phyloP scores from a whole-genome alignment of 2,888 invertebrate genomes.

The Luperina nickerlii region DNA sequence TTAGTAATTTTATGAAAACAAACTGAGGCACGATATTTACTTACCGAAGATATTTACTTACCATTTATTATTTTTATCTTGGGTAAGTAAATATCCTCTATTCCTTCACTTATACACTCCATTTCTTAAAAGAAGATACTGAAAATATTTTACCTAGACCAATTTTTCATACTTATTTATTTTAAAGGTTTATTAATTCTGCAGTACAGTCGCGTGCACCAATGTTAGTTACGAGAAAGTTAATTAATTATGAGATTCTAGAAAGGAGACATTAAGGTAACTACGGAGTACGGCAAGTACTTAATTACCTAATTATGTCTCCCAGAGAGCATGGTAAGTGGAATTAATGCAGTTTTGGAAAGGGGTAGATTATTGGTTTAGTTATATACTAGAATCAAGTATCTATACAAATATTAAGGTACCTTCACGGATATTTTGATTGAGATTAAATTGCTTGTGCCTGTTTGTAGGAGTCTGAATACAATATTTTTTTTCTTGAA shows the following conservation, averaged over 20 bases:
- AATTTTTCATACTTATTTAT: constrained; percentile 16
- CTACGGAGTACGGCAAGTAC: constrained; percentile 53
- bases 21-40: not conserved
- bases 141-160: not conserved
- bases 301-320: constrained; percentile 60
- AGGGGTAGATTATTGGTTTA: not conserved
- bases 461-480: too few species aligned
- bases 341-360: constrained; percentile 29
- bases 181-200: constrained; percentile 48
- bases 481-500: too few species aligned
- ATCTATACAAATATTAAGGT: not conserved
- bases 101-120: not conserved
- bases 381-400: not conserved
- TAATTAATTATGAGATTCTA: constrained; percentile 66
- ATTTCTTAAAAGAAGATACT: not conserved
- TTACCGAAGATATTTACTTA: not conserved
- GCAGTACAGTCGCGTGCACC: constrained; percentile 43
- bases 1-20: too few species aligned
- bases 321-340: constrained; percentile 29
- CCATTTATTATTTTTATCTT: not conserved
- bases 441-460: too few species aligned
- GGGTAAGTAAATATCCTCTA: not conserved
- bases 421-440: too few species aligned
- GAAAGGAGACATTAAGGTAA: constrained; percentile 45
- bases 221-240: constrained; percentile 59